Conservation (phyloP, 2,113 vertebrate genomes). For the Pituophis catenifer region DNA sequence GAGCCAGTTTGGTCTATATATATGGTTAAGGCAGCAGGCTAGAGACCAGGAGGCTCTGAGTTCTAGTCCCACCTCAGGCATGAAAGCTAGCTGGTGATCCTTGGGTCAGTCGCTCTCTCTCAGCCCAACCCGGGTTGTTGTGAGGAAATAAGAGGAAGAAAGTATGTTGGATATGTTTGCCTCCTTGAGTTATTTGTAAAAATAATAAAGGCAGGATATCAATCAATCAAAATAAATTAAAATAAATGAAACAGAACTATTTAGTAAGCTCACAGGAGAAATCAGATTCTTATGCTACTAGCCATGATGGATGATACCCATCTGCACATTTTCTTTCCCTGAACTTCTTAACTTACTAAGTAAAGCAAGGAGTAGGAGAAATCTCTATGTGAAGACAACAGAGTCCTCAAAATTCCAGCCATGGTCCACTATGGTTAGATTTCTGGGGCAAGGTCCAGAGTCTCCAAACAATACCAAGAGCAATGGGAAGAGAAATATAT, state of each 20-base stretch:
- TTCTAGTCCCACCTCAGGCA: neutral
- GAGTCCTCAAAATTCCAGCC: neutral
- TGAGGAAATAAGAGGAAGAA: neutral
- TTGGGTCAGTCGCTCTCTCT: neutral
- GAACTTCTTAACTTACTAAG: neutral
- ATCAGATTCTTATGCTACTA: neutral
- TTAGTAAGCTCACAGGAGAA: neutral
- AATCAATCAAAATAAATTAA: neutral
- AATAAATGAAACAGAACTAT: neutral
- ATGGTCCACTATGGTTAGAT: neutral
- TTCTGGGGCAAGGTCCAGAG: neutral
- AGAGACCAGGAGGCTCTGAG: neutral
- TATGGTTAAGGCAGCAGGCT: neutral
- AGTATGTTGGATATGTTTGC: neutral
- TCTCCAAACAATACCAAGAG: neutral
- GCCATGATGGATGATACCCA: neutral
- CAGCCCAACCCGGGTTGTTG: neutral
- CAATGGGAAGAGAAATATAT: neutral
- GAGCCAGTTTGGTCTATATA: neutral
- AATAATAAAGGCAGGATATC: neutral
- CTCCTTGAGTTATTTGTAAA: neutral
- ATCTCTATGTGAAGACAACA: neutral
- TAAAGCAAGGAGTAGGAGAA: neutral
- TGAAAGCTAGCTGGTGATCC: neutral
- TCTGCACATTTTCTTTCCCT: neutral